Evolutionary conservation across 2,113 vertebrate species (phyloP), one percentile per base, ranked within the genome.

Genomic region (Ranitomeya imitator): DNA sequence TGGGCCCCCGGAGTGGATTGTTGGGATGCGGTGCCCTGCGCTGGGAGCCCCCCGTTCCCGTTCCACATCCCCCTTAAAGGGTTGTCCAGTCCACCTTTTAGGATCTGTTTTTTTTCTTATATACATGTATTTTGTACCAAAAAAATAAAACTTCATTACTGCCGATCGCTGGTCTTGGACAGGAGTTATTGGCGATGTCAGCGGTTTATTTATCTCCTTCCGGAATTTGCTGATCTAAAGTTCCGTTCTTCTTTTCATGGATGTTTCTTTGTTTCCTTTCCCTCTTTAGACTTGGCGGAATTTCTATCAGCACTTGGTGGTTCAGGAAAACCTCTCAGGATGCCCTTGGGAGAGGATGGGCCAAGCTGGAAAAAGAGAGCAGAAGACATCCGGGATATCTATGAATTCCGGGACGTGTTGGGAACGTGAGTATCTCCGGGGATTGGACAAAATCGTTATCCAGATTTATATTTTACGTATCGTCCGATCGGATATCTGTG

Each of bases 351-450:
- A 90, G 93, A 92, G 86, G 93, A 94, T 78, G 90, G 92, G 3
- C 93, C 93, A 90, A 91, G 89, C 69, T 96, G 95, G 95, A 96
- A 96, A 92, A 96, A 95, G 88, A 90, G 90, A 67, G 93, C 92
- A 0, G 93, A 95, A 79, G 93, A 96, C 86, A 96, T 96, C 74
- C 91, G 92, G 69, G 90, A 84, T 88, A 94, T 95, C 90, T 96
- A 96, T 11, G 91, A 96, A 81, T 96, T 96, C 91, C 93, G 95
- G 77, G 95, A 96, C 83, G 93, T 96, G 90, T 89, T 96, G 91
- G 95, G 95, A 93, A 96, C 95, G 95, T 96, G 91, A 95, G 94
- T 95, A 11, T 0, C 80, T 81, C 79, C 3, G 12, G 55, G 79
- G 80, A 51, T 65, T 11, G 14, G 57, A 61, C 21, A 59, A 45